A percentile compares a stretch with the other conserved stretches of the same genome.
Evolutionary conservation across 2,797 vertebrate species (phyloP).

Genomic region (Lepus townsendii): DNA sequence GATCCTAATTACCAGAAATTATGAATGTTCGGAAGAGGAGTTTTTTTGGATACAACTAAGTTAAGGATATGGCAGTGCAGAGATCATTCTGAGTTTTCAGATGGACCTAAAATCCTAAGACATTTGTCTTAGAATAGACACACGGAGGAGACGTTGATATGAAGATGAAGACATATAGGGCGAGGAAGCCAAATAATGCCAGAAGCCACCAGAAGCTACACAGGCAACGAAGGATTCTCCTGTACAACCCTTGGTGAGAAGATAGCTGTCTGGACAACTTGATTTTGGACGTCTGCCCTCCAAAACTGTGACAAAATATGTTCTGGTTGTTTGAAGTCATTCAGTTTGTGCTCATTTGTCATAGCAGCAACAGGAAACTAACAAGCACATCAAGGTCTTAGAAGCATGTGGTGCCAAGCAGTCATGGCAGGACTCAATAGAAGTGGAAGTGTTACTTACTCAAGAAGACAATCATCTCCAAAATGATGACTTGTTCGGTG

Average conservation of each 20-base stretch:
- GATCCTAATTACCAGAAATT: neutral
- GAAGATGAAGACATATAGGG: neutral
- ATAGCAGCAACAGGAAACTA: neutral
- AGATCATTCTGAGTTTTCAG: neutral
- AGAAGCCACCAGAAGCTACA: neutral
- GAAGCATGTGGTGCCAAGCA: neutral
- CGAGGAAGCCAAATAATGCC: neutral
- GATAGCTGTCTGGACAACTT: rapidly evolving
- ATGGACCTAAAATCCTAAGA: neutral
- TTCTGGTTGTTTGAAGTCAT: neutral
- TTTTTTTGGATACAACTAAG: neutral
- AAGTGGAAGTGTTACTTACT: neutral
- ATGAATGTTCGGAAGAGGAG: neutral
- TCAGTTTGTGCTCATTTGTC: neutral
- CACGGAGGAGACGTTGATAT: neutral
- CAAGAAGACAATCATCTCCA: neutral
- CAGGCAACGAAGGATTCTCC: neutral
- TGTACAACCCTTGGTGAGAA: neutral
- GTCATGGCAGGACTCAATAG: neutral
- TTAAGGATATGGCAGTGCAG: neutral
- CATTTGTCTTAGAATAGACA: neutral
- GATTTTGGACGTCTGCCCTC: neutral
- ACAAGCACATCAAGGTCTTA: neutral
- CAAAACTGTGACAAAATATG: neutral
- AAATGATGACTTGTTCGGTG: neutral